Base-by-base conservation (phyloP, 2,113 vertebrate genomes). In the Lampris incognitus region DNA sequence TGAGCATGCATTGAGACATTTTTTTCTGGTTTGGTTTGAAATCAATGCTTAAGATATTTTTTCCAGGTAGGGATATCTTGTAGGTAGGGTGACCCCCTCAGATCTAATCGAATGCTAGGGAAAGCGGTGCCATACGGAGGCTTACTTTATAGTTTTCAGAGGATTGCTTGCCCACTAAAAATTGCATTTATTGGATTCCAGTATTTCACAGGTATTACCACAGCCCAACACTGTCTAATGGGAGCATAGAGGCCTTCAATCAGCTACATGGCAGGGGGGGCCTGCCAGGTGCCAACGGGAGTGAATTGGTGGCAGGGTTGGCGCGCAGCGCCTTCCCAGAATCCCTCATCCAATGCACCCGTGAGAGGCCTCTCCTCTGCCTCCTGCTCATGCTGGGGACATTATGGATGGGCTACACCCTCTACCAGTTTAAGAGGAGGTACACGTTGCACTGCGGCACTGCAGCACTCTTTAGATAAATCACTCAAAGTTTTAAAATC, bases 371-470 rank as follows among this genome's bases (percentile, higher is more conserved):
- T 0, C 91, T 99, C 59, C 96, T 99, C 75, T 98, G 96, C 85
- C 95, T 99, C 63, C 95, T 99, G 79, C 85, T 99, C 85, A 99
- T 98, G 97, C 85, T 99, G 74, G 98, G 98, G n/a, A 99, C 98
- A 0, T 90, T 99, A 5, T 99, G 98, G 98, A 95, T 99, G 65
- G 96, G 98, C 49, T 96, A 98, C 89, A 99, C 98, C 1, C 95
- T 99, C 76, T 99, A 98, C 88, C 97, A 99, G 92, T 98, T 99
- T 91, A 98, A 96, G 85, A 94, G 97, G 87, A 98, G 98, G 98
- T 99, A 79, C 1, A 50, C 38, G 57, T 40, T 9, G 55, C 62
- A 41, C 70, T 38, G 73, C 60, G 40, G 48, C 37, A 8, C 71
- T 72, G 85, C 76, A 44, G 69, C 76, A 44, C 52, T 74, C 13